Base-by-base conservation (phyloP, 2,888 invertebrate species). In the Pyrocoelia pectoralis region DNA sequence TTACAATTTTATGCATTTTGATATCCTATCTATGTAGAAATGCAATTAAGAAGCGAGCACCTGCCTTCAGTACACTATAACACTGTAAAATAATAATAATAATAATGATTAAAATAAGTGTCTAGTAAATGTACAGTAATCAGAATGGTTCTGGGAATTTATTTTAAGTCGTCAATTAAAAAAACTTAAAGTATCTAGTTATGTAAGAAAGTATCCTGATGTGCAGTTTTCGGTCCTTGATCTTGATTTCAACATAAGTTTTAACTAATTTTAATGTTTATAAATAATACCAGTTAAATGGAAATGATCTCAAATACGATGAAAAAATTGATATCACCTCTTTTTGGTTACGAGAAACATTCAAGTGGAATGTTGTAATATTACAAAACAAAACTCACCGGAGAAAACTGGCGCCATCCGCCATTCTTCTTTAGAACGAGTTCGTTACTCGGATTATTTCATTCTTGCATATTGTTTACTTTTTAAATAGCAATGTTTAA, bases 391-490 rank as follows among this genome's bases (percentile, higher is more conserved):
- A 38, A 52, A 40, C 58, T 43, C 19, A 52, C 58, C 41, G 51
- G 58, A 56, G 56, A 51, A 51, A 58, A 54, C 60, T 54, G 60
- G 54, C 60, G 60, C 60, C 60, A 33, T 54, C 54, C 54, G 51
- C 52, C 52, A 52, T 50, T 51, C 57, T 51, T 46, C 41, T 40
- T 48, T 50, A 18, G 50, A 54, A 49, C 54, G 60, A 60, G 60
- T 60, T 60, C 60, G 56, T 56, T 61, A 61, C 53, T 52, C 56
- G 56, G 52, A 61, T 56, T 61, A 61, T 61, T 61, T 61, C 52
- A 19, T 51, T 40, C 61, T 56, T 56, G 56, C 61, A 56, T 53
- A 56, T 61, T 61, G 52, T 56, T 61, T 61, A 38, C 51, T 51
- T 61, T n/a, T 15, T 51, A 49, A 43, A 59, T 28, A 33, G 51